These are phyloP conservation scores for Sarcophaga subvicina DNA, from an alignment of 2,888 invertebrate genomes.

Conservation along the genomic window DNA sequence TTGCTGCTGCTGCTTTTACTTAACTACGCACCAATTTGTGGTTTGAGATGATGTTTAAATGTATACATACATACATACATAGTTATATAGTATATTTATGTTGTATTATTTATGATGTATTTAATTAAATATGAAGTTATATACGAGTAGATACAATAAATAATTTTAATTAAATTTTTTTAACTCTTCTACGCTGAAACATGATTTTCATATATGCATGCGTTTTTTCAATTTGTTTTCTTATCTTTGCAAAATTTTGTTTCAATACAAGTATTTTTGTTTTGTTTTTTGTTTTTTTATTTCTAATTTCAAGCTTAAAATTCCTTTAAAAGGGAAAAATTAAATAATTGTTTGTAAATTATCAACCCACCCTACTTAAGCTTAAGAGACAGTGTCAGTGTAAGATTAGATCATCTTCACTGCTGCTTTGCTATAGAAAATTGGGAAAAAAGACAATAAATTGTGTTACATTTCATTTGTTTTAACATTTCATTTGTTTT, in stretches of 20 bases:
- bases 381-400: conserved; percentile 66
- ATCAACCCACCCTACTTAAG: conserved; percentile 64
- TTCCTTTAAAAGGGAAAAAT: conserved; percentile 48
- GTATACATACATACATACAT: neutral
- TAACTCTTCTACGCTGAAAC: conserved; percentile 37
- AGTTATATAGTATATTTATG: neutral
- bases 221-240: conserved; percentile 29
- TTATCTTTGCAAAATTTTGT: conserved; percentile 18
- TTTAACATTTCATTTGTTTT: conserved; percentile 1
- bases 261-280: neutral
- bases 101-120: conserved; percentile 3
- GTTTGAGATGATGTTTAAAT: neutral
- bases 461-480: conserved; percentile 6
- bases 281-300: conserved; percentile 19
- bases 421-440: conserved; percentile 64
- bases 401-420: conserved; percentile 65
- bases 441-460: conserved; percentile 37
- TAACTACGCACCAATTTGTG: conserved; percentile 51
- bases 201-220: conserved; percentile 45
- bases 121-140: conserved; percentile 1
- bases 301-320: conserved; percentile 67
- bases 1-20: neutral
- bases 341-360: conserved; percentile 31
- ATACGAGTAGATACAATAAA: neutral
- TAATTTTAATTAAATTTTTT: conserved; percentile 4